Evolutionary conservation across 2,888 invertebrate genomes (phyloP).

Genomic region (Drosophila mercatorum): DNA sequence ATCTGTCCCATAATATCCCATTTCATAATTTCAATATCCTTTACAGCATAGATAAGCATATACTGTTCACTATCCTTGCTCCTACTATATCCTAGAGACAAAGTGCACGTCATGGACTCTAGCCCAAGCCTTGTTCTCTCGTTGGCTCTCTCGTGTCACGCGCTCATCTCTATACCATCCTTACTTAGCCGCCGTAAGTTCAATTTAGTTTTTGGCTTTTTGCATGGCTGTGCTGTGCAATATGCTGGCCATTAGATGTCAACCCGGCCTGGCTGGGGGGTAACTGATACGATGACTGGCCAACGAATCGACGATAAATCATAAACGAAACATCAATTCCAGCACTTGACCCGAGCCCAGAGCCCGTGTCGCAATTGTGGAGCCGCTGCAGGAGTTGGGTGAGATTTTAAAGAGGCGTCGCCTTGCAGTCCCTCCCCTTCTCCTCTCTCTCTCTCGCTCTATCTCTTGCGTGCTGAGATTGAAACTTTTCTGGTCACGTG

Average conservation of each 20-base stretch:
- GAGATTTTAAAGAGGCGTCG: conserved; percentile 30
- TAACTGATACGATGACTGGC: conserved; percentile 65
- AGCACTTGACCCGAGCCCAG: conserved; percentile 83
- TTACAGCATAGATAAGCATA: neutral
- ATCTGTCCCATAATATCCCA: neutral
- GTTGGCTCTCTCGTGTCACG: conserved; percentile 5
- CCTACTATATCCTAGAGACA: neutral
- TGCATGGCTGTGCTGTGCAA: conserved; percentile 75
- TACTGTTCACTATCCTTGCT: neutral
- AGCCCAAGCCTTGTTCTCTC: neutral
- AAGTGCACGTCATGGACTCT: neutral
- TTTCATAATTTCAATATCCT: neutral
- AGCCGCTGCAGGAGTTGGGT: conserved; percentile 9
- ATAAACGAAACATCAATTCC: conserved; percentile 85
- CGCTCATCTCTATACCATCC: conserved; percentile 10
- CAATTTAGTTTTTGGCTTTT: conserved; percentile 71
- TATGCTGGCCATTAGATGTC: conserved; percentile 74
- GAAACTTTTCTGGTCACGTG: conserved; percentile 57
- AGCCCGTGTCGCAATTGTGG: neutral
- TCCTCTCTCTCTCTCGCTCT: neutral
- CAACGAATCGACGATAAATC: conserved; percentile 81
- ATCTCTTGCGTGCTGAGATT: conserved; percentile 13
- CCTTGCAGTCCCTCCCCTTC: neutral
- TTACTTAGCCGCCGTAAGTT: conserved; percentile 42
- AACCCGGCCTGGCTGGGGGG: conserved; percentile 25